phyloP scores from a whole-genome alignment of 2,113 vertebrate species.

The Nycticryphes semicollaris region DNA sequence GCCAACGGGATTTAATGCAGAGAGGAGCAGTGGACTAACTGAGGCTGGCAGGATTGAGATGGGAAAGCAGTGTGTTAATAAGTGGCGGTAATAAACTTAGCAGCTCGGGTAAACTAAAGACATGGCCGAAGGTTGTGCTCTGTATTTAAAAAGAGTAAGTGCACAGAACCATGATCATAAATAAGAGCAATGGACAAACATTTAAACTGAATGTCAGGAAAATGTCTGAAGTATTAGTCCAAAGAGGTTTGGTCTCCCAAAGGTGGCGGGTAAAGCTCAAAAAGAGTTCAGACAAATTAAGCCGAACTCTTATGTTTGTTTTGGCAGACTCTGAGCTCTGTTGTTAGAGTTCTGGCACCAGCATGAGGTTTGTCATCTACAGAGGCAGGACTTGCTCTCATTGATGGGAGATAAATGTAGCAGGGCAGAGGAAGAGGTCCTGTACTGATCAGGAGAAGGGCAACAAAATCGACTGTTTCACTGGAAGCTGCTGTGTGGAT shows the following conservation, averaged over 20 bases:
- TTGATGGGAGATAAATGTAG: neutral
- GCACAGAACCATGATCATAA: neutral
- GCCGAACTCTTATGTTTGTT: too few species aligned
- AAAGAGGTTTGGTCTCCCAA: neutral
- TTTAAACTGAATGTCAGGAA: neutral
- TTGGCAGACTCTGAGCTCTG: accelerated
- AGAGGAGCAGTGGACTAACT: neutral
- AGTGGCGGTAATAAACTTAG: neutral
- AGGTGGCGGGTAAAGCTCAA: neutral
- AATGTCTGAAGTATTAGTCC: neutral
- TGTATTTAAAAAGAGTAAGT: neutral
- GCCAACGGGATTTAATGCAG: neutral
- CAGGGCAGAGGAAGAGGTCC: neutral
- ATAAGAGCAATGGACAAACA: neutral
- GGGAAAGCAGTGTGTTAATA: neutral
- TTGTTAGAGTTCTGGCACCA: neutral
- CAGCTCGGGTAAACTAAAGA: neutral
- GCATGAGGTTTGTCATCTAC: neutral
- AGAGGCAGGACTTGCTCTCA: neutral
- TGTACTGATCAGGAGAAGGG: neutral
- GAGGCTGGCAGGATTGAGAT: neutral
- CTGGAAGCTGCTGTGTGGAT: neutral
- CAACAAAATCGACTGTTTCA: neutral
- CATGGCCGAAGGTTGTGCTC: neutral
- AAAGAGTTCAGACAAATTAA: too few species aligned